Base-by-base conservation (phyloP, 2,888 invertebrate species). In the Xestia sexstrigata region DNA sequence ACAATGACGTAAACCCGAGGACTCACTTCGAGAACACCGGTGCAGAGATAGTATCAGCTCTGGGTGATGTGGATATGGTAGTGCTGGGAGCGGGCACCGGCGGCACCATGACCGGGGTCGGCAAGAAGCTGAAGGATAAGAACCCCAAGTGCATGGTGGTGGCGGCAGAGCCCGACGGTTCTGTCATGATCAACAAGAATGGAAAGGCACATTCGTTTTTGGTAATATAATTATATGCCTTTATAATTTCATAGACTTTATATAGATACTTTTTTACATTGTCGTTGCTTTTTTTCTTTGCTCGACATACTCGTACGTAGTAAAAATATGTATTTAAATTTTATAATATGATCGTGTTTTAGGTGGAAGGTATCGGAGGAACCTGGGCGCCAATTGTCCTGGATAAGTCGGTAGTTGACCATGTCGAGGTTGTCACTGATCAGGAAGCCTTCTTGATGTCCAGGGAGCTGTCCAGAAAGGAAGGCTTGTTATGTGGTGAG, bases 11-110 rank as follows among this genome's bases (percentile, higher is more conserved):
- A 73, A 99, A 99, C 96, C 99, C 99, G 0, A 93, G 99, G 87
- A 98, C 99, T 9, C 99, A 99, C 94, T 99, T 99, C 92, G 99
- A 99, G 90, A 97, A 97, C 67, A 99, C 99, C 2, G 99, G 98
- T 0, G 97, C 97, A 83, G 99, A 99, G 97, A 99, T 99, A 87
- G 95, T 99, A 66, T 97, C 98, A 82, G 91, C 92, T 0, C 83
- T 95, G 42, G 97, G 97, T 82, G 98, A 97, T 90, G 95, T 99
- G 23, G 99, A 99, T 93, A 98, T 99, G 97, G 94, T 99, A 73
- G 97, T 98, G 65, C 92, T 96, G 39, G 98, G 98, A 23, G 98
- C 99, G 11, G 99, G 99, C 17, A 99, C 99, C 1, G 99, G 99
- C 1, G 99, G 99, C 6, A 99, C 99, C 0, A 97, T 99, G 23